These are phyloP conservation scores for Drosophila setifemur DNA, from an alignment of 1,140 invertebrate genomes.

Conservation along the genomic window DNA sequence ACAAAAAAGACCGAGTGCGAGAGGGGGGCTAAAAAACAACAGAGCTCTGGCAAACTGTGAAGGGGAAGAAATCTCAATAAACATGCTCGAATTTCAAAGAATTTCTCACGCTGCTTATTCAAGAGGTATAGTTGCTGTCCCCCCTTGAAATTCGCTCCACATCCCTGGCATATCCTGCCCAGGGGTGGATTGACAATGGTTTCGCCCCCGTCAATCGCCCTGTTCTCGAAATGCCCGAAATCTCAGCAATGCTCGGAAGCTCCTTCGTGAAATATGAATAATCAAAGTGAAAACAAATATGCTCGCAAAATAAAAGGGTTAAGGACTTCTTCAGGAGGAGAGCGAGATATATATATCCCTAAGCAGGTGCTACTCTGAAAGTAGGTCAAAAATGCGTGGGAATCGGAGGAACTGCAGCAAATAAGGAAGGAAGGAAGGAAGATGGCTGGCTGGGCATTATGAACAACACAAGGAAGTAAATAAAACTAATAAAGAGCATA, in stretches of 20 bases:
- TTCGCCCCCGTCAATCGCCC: slow-evolving; percentile 18
- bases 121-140: not conserved
- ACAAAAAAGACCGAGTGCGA: slow-evolving; percentile 6
- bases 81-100: slow-evolving; percentile 75
- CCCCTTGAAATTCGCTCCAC: slow-evolving; percentile 4
- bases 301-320: slow-evolving; percentile 53
- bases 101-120: slow-evolving; percentile 77
- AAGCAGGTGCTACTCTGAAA: slow-evolving; percentile 26
- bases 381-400: slow-evolving; percentile 71
- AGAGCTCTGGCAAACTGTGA: not conserved
- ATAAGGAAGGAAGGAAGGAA: slow-evolving; percentile 19
- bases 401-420: slow-evolving; percentile 14
- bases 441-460: slow-evolving; percentile 1
- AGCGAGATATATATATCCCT: slow-evolving; percentile 18
- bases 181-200: slow-evolving; percentile 56
- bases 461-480: slow-evolving; percentile 67
- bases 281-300: slow-evolving; percentile 31
- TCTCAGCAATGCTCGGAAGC: slow-evolving; percentile 49
- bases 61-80: slow-evolving; percentile 32
- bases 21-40: not conserved
- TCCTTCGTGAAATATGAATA: slow-evolving; percentile 43
- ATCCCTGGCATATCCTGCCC: slow-evolving; percentile 64
- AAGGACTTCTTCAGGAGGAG: slow-evolving; percentile 44
- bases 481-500: slow-evolving; percentile 69
- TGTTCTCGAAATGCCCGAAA: slow-evolving; percentile 34